phyloP scores from a whole-genome alignment of 2,797 vertebrate genomes.

The Micrastur ruficollis region DNA sequence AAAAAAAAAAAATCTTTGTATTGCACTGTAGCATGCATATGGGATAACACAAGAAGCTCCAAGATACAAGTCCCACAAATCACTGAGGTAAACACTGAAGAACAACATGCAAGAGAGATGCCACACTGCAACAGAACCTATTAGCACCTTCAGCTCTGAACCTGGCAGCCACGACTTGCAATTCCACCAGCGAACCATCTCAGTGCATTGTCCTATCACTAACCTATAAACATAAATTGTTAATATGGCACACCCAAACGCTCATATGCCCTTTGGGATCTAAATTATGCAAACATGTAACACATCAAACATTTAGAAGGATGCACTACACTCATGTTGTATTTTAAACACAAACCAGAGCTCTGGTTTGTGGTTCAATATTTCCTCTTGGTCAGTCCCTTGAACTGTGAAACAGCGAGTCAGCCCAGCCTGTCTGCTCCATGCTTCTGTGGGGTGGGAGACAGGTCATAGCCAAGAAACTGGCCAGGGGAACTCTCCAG shows the following conservation, averaged over 20 bases:
- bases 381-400: neutral
- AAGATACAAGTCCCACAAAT: neutral
- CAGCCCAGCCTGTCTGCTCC: neutral
- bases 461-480: neutral
- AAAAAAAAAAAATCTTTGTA: neutral
- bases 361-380: neutral
- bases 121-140: neutral
- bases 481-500: neutral
- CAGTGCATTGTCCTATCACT: neutral
- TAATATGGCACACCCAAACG: neutral
- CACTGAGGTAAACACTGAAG: neutral
- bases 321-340: neutral
- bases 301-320: neutral
- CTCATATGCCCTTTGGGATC: neutral
- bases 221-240: neutral
- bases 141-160: neutral
- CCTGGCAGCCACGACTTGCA: neutral
- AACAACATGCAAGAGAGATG: neutral
- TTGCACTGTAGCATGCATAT: neutral
- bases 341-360: neutral
- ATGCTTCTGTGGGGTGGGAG: neutral
- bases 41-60: neutral
- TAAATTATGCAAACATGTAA: neutral
- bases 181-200: neutral
- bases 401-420: neutral